phyloP scores from a whole-genome alignment of 2,113 vertebrate genomes.

The Oryctolagus cuniculus region mOryCun1.1 NC_091448.1:52875501-52876000 shows the following conservation, averaged over 20 bases:
- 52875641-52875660: background rate
- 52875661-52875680: background rate
- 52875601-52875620: background rate
- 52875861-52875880: background rate
- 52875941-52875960: background rate
- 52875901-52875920: background rate
- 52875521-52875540: background rate
- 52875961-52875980: background rate
- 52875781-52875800: conserved; percentile 44
- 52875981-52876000: background rate
- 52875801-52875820: conserved; percentile 69
- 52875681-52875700: conserved; percentile 42
- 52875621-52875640: conserved; percentile 30
- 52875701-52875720: conserved; percentile 39
- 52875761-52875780: conserved; percentile 35
- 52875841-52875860: conserved; percentile 79
- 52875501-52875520: conserved; percentile 36
- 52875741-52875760: conserved; percentile 36
- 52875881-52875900: background rate
- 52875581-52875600: conserved; percentile 42
- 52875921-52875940: background rate
- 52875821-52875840: conserved; percentile 57
- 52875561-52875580: background rate
- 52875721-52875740: background rate
- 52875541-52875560: background rate